Evolutionary conservation across 2,888 invertebrate genomes (phyloP).

Genomic region (Rambutsinella grinnellia): DNA sequence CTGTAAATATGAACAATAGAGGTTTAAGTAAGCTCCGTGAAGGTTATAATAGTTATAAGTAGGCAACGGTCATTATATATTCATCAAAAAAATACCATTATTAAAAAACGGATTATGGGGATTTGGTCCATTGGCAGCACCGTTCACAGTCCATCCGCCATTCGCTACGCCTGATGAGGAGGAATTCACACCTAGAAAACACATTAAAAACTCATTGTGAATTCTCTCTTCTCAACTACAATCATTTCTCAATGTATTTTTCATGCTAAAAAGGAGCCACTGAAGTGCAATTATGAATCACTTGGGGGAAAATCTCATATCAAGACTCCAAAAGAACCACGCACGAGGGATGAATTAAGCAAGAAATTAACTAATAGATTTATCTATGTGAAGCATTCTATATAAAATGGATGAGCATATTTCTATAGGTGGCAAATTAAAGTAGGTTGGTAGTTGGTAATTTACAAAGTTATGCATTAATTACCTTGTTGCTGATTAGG

Average conservation of each 20-base stretch:
- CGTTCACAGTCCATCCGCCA: slow-evolving; percentile 23
- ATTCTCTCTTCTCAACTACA: not conserved
- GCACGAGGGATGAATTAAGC: no score
- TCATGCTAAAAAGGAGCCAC: no score
- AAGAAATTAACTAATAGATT: no score
- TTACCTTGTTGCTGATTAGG: slow-evolving; percentile 63
- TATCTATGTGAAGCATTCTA: not conserved
- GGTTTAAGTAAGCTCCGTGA: no score
- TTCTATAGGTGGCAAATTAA: not conserved
- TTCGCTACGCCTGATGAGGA: slow-evolving; percentile 18
- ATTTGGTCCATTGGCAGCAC: slow-evolving; percentile 46
- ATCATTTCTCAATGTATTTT: no score
- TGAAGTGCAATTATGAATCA: no score
- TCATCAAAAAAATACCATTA: slow-evolving; percentile 39
- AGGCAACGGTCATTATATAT: no score
- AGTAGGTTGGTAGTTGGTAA: not conserved
- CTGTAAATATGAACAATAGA: not conserved
- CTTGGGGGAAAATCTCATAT: no score
- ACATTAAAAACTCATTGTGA: slow-evolving; percentile 1
- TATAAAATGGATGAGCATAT: not conserved
- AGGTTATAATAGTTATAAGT: no score
- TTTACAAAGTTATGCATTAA: not conserved
- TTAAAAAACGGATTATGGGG: slow-evolving; percentile 61
- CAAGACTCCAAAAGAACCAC: no score
- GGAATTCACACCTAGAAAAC: slow-evolving; percentile 24